Evolutionary conservation across 2,888 invertebrate species (phyloP).

Genomic region (Calameuta filiformis): DNA sequence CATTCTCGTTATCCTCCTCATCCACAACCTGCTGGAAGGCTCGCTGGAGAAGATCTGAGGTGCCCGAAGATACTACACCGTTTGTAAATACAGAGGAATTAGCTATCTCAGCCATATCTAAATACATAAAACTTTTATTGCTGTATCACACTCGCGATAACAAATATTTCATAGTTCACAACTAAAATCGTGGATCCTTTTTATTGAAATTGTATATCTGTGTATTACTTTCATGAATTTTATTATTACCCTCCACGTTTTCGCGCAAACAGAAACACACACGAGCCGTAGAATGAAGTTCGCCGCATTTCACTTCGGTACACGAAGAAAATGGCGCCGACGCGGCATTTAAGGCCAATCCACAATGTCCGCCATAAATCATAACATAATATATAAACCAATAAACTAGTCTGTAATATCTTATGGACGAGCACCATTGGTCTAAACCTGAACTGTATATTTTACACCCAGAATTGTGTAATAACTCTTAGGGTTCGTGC

Average conservation of each 20-base stretch:
- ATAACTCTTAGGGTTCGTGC: not conserved
- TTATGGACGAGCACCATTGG: not conserved
- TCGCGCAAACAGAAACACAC: constrained; percentile 47
- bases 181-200: not conserved
- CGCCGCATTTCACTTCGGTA: not conserved
- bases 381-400: not conserved
- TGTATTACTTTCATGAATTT: constrained; percentile 4
- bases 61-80: constrained; percentile 43
- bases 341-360: constrained; percentile 8
- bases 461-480: not conserved
- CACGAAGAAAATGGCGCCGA: not conserved
- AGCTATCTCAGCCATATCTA: constrained; percentile 42
- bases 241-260: constrained; percentile 35
- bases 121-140: not conserved
- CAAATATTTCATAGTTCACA: not conserved
- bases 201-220: not conserved
- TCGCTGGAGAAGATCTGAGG: constrained; percentile 56
- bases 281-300: constrained; percentile 25
- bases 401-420: not conserved
- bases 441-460: too few relatives aligned
- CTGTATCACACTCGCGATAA: not conserved
- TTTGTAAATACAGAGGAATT: constrained; percentile 54
- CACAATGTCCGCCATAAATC: not conserved
- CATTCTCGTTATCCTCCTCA: constrained; percentile 49
- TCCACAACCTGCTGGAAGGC: constrained; percentile 59